A percentile compares a stretch with the other conserved stretches of the same genome.
Evolutionary conservation across 2,113 vertebrate species (phyloP).

Genomic region (Rattus norvegicus): GRCr8 NC_086028.1:49765001-49765500

Average conservation of each 20-base stretch:
- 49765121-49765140: neutral
- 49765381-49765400: neutral
- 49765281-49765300: neutral
- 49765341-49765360: too few species aligned
- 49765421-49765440: neutral
- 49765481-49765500: neutral
- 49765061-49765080: neutral
- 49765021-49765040: neutral
- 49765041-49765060: neutral
- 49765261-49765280: neutral
- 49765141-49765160: neutral
- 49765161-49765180: neutral
- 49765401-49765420: neutral
- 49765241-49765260: neutral
- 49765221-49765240: neutral
- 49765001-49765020: neutral
- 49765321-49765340: neutral
- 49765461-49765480: neutral
- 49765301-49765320: neutral
- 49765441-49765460: neutral
- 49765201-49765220: neutral
- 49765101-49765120: neutral
- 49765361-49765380: too few species aligned
- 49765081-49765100: neutral
- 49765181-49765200: neutral